Conservation (phyloP, 2,113 vertebrate species). For the Pachyramphus minor region DNA sequence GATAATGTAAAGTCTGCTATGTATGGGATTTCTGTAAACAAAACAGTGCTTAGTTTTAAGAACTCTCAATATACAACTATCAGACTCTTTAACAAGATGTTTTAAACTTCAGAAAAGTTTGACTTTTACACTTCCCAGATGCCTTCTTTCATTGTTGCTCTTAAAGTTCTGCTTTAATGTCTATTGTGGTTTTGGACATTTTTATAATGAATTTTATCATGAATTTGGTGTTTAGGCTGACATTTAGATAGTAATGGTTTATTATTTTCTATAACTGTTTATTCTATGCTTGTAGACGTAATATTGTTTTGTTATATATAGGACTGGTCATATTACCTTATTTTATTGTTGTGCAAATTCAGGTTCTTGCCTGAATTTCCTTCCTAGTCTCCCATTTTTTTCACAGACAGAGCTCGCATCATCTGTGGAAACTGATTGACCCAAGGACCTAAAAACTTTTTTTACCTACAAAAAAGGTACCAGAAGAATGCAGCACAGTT, state of each 20-base stretch:
- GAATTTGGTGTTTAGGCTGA: conserved; percentile 53
- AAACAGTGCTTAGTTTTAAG: conserved; percentile 73
- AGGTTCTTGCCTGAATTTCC: neutral
- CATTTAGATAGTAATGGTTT: conserved; percentile 15
- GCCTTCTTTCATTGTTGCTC: conserved; percentile 43
- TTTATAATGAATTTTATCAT: conserved; percentile 50
- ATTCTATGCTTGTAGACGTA: neutral
- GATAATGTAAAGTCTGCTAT: neutral
- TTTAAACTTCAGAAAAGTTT: conserved; percentile 68
- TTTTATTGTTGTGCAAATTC: neutral
- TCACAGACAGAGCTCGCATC: neutral
- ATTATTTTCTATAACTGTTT: conserved; percentile 36
- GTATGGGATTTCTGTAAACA: conserved; percentile 71
- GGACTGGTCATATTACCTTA: neutral
- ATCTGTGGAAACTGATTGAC: neutral
- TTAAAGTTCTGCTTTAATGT: conserved; percentile 25
- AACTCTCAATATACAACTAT: conserved; percentile 66
- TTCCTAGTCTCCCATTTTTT: neutral
- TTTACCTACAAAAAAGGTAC: neutral
- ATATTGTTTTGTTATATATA: neutral
- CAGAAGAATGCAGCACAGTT: neutral
- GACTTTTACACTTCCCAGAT: conserved; percentile 68
- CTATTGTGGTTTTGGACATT: conserved; percentile 15
- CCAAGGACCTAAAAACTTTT: conserved; percentile 2
- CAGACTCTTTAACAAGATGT: conserved; percentile 57